These are phyloP conservation scores for Fragum whitleyi DNA, from an alignment of 2,888 invertebrate genomes.

Conservation along the genomic window DNA sequence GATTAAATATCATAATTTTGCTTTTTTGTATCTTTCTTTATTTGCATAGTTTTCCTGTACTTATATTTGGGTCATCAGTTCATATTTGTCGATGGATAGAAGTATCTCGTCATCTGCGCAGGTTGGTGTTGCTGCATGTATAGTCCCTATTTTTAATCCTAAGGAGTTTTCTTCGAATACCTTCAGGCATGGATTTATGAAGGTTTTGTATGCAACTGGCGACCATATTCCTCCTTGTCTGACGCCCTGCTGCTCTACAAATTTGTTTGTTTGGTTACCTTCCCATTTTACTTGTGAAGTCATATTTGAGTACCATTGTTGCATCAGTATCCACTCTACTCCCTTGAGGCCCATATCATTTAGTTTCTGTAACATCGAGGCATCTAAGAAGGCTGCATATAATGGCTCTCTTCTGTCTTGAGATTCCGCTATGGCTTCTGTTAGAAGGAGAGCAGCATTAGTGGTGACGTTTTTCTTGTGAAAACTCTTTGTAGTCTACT, in stretches of 20 bases:
- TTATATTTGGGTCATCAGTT: not conserved
- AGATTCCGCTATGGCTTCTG: not conserved
- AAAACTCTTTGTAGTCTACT: slow-evolving; percentile 8
- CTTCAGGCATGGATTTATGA: not conserved
- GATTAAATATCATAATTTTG: not conserved
- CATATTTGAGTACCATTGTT: not conserved
- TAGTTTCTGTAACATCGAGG: not conserved
- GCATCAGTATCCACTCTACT: not conserved
- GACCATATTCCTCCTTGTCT: not conserved
- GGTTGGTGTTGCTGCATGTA: not conserved
- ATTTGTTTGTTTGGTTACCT: not conserved
- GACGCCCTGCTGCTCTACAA: not conserved
- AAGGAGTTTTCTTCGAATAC: not conserved
- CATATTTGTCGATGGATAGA: not conserved
- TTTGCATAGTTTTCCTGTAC: not conserved
- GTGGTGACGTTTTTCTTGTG: not conserved
- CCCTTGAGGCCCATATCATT: not conserved
- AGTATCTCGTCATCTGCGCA: not conserved
- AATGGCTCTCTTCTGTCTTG: not conserved
- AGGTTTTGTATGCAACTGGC: too few relatives aligned
- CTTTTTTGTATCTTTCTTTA: not conserved
- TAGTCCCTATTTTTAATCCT: too few relatives aligned
- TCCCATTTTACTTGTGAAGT: not conserved
- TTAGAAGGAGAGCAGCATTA: not conserved
- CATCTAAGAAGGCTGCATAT: not conserved